Conservation (phyloP, 2,113 vertebrate genomes). For the Bos javanicus region DNA sequence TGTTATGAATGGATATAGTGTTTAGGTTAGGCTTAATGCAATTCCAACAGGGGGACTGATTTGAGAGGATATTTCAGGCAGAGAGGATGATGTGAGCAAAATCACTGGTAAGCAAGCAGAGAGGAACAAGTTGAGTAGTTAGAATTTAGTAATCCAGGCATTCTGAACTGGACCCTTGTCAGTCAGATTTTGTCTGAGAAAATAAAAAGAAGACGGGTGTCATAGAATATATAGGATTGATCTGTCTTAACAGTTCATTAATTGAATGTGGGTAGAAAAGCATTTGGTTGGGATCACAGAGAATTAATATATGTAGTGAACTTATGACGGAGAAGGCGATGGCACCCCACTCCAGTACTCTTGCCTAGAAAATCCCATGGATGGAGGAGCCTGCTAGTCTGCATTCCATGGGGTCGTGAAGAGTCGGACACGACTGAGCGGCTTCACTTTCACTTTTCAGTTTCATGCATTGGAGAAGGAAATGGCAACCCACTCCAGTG, state of each 20-base stretch:
- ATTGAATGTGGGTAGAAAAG: neutral
- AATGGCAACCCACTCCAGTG: too few species aligned
- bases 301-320: neutral
- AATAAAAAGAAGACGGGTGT: neutral
- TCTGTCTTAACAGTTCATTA: neutral
- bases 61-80: neutral
- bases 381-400: too few species aligned
- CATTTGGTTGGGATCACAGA: neutral
- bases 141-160: neutral
- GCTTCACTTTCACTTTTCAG: too few species aligned
- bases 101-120: neutral
- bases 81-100: neutral
- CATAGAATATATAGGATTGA: neutral
- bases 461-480: too few species aligned
- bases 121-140: neutral
- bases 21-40: neutral
- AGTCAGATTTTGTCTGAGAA: neutral
- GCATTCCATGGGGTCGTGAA: too few species aligned
- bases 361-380: too few species aligned
- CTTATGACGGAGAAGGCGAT: neutral
- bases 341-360: too few species aligned
- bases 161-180: neutral
- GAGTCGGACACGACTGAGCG: too few species aligned
- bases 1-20: neutral
- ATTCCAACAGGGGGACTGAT: neutral